phyloP scores from a whole-genome alignment of 2,113 vertebrate species.

The Elaphurus davidianus region DNA sequence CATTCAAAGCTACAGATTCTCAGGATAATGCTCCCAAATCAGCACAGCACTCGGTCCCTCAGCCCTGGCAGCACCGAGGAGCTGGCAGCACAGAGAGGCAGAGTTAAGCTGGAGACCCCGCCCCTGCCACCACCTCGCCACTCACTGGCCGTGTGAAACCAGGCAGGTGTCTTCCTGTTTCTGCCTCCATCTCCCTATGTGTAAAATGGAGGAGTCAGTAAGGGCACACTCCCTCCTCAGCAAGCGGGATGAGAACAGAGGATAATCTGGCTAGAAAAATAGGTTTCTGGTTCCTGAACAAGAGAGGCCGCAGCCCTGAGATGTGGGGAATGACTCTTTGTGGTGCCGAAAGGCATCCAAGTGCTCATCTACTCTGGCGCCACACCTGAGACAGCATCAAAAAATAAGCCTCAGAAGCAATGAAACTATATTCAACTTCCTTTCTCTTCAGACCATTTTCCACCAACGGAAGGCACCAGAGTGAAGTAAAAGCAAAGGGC shows the following conservation, averaged over 20 bases:
- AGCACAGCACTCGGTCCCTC: background rate
- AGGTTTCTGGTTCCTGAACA: background rate
- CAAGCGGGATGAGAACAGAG: background rate
- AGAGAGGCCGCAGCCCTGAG: background rate
- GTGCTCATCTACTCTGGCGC: background rate
- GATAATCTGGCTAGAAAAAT: background rate
- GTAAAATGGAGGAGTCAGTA: background rate
- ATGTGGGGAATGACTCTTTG: background rate
- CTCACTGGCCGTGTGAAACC: background rate
- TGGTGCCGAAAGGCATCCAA: background rate
- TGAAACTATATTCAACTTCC: background rate
- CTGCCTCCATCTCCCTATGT: background rate
- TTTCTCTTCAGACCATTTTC: background rate
- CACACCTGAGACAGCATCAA: too few relatives aligned
- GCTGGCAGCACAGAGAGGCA: background rate
- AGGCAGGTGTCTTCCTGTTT: background rate
- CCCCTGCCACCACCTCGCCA: accelerated
- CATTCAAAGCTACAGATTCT: background rate
- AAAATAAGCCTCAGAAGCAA: background rate
- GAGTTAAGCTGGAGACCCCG: background rate
- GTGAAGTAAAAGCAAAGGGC: background rate
- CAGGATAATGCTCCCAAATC: background rate
- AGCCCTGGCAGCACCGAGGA: background rate
- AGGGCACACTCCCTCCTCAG: background rate
- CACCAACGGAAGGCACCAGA: background rate